Conservation (phyloP, 2,113 vertebrate species). For the Alexandromys fortis region DNA sequence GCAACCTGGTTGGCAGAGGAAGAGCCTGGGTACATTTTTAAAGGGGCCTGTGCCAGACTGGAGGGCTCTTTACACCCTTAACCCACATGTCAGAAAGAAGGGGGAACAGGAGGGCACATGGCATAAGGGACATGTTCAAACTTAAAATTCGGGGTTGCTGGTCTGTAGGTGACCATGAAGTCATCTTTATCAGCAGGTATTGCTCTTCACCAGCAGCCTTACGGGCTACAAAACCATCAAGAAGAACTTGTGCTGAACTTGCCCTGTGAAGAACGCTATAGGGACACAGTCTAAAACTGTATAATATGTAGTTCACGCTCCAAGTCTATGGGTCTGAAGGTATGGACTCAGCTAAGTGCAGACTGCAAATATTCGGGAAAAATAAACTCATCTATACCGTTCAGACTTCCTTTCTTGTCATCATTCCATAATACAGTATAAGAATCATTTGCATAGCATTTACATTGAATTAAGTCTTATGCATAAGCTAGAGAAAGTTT, state of each 20-base stretch:
- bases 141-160: background rate
- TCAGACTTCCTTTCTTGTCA: background rate
- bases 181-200: background rate
- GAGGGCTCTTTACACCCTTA: conserved; percentile 64
- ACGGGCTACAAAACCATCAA: background rate
- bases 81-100: conserved; percentile 45
- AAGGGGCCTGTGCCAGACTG: conserved; percentile 75
- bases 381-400: background rate
- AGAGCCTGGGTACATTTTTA: conserved; percentile 77
- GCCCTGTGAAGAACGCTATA: background rate
- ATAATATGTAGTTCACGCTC: background rate
- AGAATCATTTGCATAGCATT: conserved; percentile 3
- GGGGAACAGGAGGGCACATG: background rate
- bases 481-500: background rate
- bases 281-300: background rate
- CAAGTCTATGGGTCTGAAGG: background rate
- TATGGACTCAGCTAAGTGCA: background rate
- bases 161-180: background rate
- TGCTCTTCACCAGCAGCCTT: background rate
- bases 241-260: conserved; percentile 10
- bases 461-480: conserved; percentile 1
- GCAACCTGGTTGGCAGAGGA: conserved; percentile 79
- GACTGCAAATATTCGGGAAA: background rate
- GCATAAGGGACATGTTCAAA: background rate
- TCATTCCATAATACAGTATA: background rate